A percentile compares a stretch with the other conserved stretches of the same genome.
Evolutionary conservation across 2,797 vertebrate species (phyloP).

Genomic region (Tapera naevia): DNA sequence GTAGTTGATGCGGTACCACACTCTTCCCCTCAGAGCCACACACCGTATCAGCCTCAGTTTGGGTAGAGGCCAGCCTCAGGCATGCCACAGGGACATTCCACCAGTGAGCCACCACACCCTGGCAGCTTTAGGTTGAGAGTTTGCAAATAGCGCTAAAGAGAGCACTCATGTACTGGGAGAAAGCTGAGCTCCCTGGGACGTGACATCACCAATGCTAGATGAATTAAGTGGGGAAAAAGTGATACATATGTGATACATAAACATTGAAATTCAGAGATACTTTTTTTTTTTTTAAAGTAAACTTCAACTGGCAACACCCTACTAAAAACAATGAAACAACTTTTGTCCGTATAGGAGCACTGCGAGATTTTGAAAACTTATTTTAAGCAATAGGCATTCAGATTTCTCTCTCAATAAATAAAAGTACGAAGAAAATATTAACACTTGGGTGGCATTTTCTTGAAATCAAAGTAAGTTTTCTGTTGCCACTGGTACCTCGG

Average conservation of each 20-base stretch:
- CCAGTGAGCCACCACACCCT: rapidly evolving
- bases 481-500: neutral
- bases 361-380: neutral
- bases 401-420: neutral
- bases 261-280: neutral
- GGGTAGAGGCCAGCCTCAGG: neutral
- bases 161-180: rapidly evolving
- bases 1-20: rapidly evolving
- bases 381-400: neutral
- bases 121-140: neutral
- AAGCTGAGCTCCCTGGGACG: rapidly evolving
- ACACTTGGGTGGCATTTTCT: neutral
- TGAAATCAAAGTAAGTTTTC: neutral
- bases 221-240: neutral
- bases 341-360: neutral
- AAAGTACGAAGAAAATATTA: neutral
- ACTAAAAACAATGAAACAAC: neutral
- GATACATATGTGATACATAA: neutral
- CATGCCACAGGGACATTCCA: rapidly evolving
- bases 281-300: neutral
- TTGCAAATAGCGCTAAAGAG: neutral
- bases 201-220: rapidly evolving
- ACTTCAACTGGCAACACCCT: neutral
- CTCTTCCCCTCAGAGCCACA: neutral
- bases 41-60: rapidly evolving